Base-by-base conservation (phyloP, 2,888 invertebrate species). In the Liodrosophila aerea region DNA sequence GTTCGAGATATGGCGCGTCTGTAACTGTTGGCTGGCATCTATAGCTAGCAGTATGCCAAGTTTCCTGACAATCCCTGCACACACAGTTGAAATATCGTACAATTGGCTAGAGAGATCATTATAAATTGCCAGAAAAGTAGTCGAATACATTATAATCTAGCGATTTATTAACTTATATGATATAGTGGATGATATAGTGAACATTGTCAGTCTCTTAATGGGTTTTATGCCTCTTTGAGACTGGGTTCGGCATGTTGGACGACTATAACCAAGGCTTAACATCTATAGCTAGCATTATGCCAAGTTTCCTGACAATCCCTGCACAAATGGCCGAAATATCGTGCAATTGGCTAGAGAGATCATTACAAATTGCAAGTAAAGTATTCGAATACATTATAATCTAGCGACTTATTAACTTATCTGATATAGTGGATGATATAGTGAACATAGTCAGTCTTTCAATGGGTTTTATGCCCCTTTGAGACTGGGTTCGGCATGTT, bases 121-220 rank as follows among this genome's bases (percentile, higher is more conserved):
- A 31, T 9, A 43, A 34, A 34, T 13, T 2, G 13, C 44, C 34
- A 54, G 60, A 50, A 65, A 65, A 65, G n/a, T n/a, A 65, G 60
- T 45, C 29, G 47, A 59, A 52, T 22, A 53, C 16, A 34, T 12
- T 40, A n/a, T n/a, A n/a, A n/a, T n/a, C n/a, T n/a, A n/a, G n/a
- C n/a, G n/a, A n/a, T n/a, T n/a, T n/a, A n/a, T n/a, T n/a, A n/a
- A n/a, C n/a, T n/a, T n/a, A n/a, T n/a, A n/a, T n/a, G n/a, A n/a
- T n/a, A n/a, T n/a, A n/a, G n/a, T n/a, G n/a, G n/a, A n/a, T n/a
- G n/a, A n/a, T n/a, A n/a, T n/a, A n/a, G n/a, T n/a, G n/a, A n/a
- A n/a, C n/a, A n/a, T n/a, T n/a, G n/a, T n/a, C n/a, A n/a, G n/a
- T n/a, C n/a, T n/a, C n/a, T n/a, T n/a, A n/a, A n/a, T n/a, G n/a